Conservation (phyloP, 1,140 invertebrate genomes). For the Manduca sexta region DNA sequence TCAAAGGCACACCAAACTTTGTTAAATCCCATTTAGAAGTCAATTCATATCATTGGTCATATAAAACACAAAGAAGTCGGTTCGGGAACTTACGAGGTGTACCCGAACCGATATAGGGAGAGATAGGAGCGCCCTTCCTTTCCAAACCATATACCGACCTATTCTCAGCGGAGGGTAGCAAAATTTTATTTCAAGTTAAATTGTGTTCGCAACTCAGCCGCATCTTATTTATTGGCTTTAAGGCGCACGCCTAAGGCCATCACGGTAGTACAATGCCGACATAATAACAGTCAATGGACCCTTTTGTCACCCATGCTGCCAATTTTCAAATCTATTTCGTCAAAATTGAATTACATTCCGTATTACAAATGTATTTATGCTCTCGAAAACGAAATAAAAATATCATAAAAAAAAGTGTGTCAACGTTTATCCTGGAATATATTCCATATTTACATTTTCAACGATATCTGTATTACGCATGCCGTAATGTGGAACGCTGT, state of each 20-base stretch:
- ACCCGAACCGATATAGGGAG: slow-evolving; percentile 39
- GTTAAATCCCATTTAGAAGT: slow-evolving; percentile 31
- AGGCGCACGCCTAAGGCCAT: slow-evolving; percentile 19
- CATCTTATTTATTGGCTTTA: slow-evolving; percentile 56
- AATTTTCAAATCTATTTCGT: slow-evolving; percentile 33
- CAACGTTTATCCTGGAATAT: slow-evolving; percentile 3
- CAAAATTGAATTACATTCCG: slow-evolving; percentile 10
- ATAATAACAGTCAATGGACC: slow-evolving; percentile 39
- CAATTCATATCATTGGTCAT: slow-evolving; percentile 47
- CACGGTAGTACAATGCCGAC: slow-evolving; percentile 24
- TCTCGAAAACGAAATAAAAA: not conserved
- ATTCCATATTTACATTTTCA: slow-evolving; percentile 4
- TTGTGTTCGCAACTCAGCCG: slow-evolving; percentile 56
- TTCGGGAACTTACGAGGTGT: slow-evolving; percentile 55
- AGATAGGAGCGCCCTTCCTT: slow-evolving; percentile 46
- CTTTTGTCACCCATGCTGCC: slow-evolving; percentile 33
- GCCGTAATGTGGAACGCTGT: slow-evolving; percentile 1
- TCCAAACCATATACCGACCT: slow-evolving; percentile 54
- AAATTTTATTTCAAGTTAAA: slow-evolving; percentile 70
- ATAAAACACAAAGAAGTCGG: slow-evolving; percentile 51
- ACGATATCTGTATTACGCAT: slow-evolving; percentile 4
- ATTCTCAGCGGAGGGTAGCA: slow-evolving; percentile 52
- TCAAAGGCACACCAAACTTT: slow-evolving; percentile 4
- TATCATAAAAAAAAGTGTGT: slow-evolving; percentile 1
- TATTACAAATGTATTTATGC: not conserved